Base-by-base conservation (phyloP, 2,888 invertebrate species). In the Cyclophora albipunctata region DNA sequence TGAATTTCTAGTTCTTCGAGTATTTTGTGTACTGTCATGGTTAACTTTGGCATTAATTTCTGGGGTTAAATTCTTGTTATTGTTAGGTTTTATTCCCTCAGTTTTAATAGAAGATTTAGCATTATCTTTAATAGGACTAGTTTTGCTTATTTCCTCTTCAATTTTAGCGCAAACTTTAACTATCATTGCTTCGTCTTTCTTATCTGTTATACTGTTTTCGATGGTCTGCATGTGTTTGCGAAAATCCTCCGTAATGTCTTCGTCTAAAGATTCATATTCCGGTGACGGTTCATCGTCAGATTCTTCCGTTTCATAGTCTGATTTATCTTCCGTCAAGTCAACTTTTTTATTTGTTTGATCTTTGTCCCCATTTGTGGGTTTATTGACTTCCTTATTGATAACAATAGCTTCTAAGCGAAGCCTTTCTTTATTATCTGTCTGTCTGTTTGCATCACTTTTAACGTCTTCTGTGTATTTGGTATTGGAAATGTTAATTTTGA, bases 251-350 rank as follows among this genome's bases (percentile, higher is more conserved):
- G 59, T 57, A 41, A 61, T 59, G 45, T 61, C 61, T 40, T 61
- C 59, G 42, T 55, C 59, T 42, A 61, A 54, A 48, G 53, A 54
- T 48, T 61, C 61, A 43, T 60, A 64, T 45, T 64, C 64, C 34
- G 65, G 65, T 5, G 64, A 55, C 3, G 58, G 58, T 49, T 64
- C 65, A 35, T 61, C 62, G n/a, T 65, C 65, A 44, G 64, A 60
- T 34, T 60, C 60, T 46, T 52, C 51, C 5, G 48, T 49, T 48
- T 57, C 56, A 41, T 52, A 50, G 6, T 53, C 40, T 45, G 46
- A 47, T 7, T 51, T 40, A 20, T 48, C 48, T 7, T 53, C 48
- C 42, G 33, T 50, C 20, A 51, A 34, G 7, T 43, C 20, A 43
- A 40, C 42, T 33, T 49, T 45, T 43, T 44, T 42, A 20, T 43